A percentile compares a stretch with the other conserved stretches of the same genome.
phyloP scores from a whole-genome alignment of 2,113 vertebrate genomes.

The Perccottus glenii region DNA sequence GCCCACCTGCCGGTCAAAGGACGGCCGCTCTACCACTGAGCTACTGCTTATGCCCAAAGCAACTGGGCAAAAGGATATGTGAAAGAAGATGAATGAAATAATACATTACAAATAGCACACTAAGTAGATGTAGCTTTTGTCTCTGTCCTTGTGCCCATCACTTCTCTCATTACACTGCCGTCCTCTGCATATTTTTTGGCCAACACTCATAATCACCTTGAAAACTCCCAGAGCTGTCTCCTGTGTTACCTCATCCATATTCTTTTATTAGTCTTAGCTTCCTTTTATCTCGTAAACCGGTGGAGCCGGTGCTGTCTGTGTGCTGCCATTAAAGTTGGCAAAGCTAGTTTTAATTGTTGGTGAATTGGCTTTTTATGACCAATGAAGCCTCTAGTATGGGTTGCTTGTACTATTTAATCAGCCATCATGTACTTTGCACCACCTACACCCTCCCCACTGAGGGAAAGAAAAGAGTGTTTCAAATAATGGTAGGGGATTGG shows the following conservation, averaged over 20 bases:
- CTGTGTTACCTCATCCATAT: constrained; percentile 21
- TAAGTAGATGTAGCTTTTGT: background rate
- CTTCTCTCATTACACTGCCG: background rate
- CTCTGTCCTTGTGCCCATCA: background rate
- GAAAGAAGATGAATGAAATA: no score
- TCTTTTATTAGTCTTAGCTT: constrained; percentile 43
- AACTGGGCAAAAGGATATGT: no score
- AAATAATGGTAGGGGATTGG: constrained; percentile 6
- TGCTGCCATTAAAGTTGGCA: constrained; percentile 60
- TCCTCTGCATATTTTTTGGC: constrained; percentile 7
- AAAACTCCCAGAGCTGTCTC: constrained; percentile 3
- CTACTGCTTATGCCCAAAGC: no score
- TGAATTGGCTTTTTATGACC: constrained; percentile 74
- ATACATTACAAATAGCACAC: background rate
- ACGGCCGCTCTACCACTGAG: no score
- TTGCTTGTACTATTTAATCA: constrained; percentile 70
- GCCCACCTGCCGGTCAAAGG: no score
- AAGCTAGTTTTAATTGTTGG: constrained; percentile 70
- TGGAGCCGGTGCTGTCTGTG: constrained; percentile 31
- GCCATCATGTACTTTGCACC: constrained; percentile 59
- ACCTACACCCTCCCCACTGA: constrained; percentile 58
- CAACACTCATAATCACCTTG: constrained; percentile 8
- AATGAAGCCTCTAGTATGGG: constrained; percentile 67
- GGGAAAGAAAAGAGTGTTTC: constrained; percentile 24
- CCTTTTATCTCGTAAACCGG: constrained; percentile 58